Base-by-base conservation (phyloP, 2,113 vertebrate species). In the Vireo altiloquus region DNA sequence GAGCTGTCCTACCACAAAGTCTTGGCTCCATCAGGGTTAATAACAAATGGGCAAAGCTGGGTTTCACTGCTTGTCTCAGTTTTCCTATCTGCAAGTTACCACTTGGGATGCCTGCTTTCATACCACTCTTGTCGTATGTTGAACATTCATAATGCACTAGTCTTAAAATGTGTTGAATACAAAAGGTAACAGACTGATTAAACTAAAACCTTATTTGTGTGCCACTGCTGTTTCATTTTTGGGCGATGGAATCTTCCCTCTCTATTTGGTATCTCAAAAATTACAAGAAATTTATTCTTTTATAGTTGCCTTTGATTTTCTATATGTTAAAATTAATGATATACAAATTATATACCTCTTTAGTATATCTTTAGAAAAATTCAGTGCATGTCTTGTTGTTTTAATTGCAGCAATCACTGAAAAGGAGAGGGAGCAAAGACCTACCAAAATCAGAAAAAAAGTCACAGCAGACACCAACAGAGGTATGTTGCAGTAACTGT, bases 361-460 rank as follows among this genome's bases (percentile, higher is more conserved):
- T 31, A 54, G 8, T 47, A 57, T 68, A 37, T 5, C 9, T 60
- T 44, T 37, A 44, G 27, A 92, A 84, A 69, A 75, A 59, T 56
- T 87, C 82, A 78, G 14, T 64, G 46, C 92, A 52, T 83, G 35
- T 83, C 28, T 66, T 74, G 97, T 87, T 64, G 91, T 95, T 96
- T 15, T 44, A 79, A 78, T 97, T 95, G 89, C 94, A 99, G 99
- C 98, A 99, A 78, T 99, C 98, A 15, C 96, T 99, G 88, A 99
- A 99, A 96, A 99, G 99, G 97, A 99, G 99, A 98, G 99, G 99
- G 92, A 99, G 98, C 92, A 99, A 99, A 98, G 99, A 99, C 79
- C 97, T 97, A 24, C 99, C 98, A 85, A 99, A 98, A 97, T 98
- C 98, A 87, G 99, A 99, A 94, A 99, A 98, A 88, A 99, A 97